These are phyloP conservation scores for Momotus momota DNA, from an alignment of 2,797 vertebrate genomes.

Conservation along the genomic window DNA sequence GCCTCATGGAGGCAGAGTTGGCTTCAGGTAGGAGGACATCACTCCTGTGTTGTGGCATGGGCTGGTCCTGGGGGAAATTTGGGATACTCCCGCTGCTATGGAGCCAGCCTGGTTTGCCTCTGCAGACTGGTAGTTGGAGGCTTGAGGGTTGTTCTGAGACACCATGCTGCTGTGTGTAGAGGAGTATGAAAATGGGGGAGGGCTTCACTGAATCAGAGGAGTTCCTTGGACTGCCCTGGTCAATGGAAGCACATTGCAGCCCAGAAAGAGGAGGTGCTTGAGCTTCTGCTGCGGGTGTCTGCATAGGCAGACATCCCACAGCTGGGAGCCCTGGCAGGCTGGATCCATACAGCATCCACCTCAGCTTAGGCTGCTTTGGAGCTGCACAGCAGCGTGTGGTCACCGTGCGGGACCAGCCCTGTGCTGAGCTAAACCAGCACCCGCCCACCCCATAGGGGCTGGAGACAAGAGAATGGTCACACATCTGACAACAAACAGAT, in stretches of 20 bases:
- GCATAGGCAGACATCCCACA: background rate
- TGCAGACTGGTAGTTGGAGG: background rate
- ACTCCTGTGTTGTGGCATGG: background rate
- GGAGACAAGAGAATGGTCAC: background rate
- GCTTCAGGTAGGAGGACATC: background rate
- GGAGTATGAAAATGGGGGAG: too few species aligned
- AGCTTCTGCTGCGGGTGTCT: background rate
- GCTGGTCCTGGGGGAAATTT: background rate
- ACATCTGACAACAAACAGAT: background rate
- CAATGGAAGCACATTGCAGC: background rate
- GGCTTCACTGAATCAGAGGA: background rate
- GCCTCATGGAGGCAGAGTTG: background rate
- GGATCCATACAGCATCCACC: background rate
- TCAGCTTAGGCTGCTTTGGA: background rate
- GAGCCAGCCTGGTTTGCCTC: background rate
- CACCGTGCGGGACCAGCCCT: background rate
- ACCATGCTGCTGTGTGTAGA: background rate
- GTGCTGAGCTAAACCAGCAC: background rate
- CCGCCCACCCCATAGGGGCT: background rate
- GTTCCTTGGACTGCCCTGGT: background rate
- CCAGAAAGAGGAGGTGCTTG: background rate
- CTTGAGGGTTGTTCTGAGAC: background rate
- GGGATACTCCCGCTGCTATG: background rate
- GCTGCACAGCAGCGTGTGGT: background rate
- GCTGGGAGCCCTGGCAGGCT: background rate